Percentiles rank a stretch among this genome's conserved stretches.
Conservation (phyloP, 2,888 invertebrate genomes). For the Poecilobothrus nobilitatus region DNA sequence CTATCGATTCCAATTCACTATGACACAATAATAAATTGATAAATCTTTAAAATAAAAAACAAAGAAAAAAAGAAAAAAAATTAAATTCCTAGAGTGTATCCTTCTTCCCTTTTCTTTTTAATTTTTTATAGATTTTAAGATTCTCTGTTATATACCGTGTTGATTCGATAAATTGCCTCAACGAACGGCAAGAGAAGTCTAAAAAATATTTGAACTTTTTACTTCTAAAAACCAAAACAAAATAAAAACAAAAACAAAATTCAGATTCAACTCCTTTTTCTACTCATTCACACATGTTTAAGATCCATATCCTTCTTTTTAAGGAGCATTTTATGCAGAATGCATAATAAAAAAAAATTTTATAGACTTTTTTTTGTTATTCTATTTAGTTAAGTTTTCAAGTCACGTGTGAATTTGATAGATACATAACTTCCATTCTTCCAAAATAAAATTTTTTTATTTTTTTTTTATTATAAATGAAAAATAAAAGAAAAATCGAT, state of each 20-base stretch:
- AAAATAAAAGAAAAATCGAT: constrained; percentile 2
- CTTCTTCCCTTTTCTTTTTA: neutral
- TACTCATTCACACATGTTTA: too few relatives aligned
- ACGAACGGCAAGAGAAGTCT: neutral
- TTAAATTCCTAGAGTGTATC: neutral
- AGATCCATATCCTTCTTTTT: neutral
- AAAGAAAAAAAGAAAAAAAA: neutral
- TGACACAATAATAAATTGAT: constrained; percentile 1
- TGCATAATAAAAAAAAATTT: neutral
- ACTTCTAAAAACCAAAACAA: neutral
- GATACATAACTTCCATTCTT: constrained; percentile 7
- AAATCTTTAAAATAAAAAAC: neutral
- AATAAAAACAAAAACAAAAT: too few relatives aligned
- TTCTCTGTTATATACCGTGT: too few relatives aligned
- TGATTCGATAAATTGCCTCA: too few relatives aligned
- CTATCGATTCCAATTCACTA: neutral
- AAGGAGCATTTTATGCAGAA: neutral
- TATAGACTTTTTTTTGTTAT: neutral
- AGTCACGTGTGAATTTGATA: constrained; percentile 10
- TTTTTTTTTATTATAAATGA: neutral
- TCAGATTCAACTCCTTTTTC: too few relatives aligned
- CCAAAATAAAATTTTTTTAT: neutral
- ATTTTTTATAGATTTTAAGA: too few relatives aligned
- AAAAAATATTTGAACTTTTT: neutral
- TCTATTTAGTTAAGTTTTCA: neutral